phyloP scores from a whole-genome alignment of 2,888 invertebrate genomes.

The Fissipunctia ypsillon region DNA sequence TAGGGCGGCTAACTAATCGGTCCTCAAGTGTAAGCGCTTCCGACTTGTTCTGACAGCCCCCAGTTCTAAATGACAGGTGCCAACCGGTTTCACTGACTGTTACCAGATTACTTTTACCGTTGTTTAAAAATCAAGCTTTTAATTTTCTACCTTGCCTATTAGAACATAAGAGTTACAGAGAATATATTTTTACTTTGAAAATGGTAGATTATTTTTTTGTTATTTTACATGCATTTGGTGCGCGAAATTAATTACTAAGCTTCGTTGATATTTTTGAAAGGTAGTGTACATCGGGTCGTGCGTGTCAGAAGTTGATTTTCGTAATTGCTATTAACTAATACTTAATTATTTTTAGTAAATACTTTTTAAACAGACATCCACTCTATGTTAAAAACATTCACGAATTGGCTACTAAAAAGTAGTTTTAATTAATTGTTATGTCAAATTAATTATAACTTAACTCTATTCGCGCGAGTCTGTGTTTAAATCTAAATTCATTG shows the following conservation, averaged over 20 bases:
- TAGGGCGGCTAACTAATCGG: constrained; percentile 26
- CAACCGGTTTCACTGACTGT: constrained; percentile 66
- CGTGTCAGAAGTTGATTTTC: constrained; percentile 40
- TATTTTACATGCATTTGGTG: constrained; percentile 52
- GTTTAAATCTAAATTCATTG: neutral
- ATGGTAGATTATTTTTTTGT: neutral
- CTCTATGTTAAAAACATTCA: constrained; percentile 1
- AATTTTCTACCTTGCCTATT: constrained; percentile 51
- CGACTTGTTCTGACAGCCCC: constrained; percentile 69
- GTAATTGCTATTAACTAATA: constrained; percentile 32
- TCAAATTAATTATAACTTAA: constrained; percentile 4
- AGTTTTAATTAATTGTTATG: constrained; percentile 36
- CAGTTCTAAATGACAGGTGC: constrained; percentile 69
- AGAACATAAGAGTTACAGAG: constrained; percentile 44
- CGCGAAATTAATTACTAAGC: constrained; percentile 68
- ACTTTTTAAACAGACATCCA: constrained; percentile 15
- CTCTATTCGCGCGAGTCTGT: neutral
- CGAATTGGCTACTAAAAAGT: constrained; percentile 45
- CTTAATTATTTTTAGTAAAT: constrained; percentile 23
- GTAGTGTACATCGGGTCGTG: constrained; percentile 55
- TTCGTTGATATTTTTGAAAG: constrained; percentile 66
- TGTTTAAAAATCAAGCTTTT: constrained; percentile 43
- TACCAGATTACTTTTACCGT: constrained; percentile 60
- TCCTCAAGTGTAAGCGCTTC: constrained; percentile 53
- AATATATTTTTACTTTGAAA: neutral